A percentile compares a stretch with the other conserved stretches of the same genome.
phyloP scores from a whole-genome alignment of 2,113 vertebrate species.

The Gymnobelideus leadbeateri region DNA sequence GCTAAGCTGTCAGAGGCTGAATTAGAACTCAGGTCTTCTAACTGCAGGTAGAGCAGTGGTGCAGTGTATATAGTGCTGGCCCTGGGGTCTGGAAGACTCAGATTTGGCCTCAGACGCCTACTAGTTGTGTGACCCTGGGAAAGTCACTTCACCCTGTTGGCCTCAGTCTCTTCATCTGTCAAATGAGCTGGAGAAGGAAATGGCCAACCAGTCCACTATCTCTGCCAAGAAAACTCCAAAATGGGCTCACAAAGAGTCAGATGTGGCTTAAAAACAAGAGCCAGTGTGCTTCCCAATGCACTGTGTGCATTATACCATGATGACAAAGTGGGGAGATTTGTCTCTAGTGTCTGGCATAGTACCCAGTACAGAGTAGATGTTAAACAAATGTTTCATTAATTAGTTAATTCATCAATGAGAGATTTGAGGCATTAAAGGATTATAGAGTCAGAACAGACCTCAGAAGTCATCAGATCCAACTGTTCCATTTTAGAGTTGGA shows the following conservation, averaged over 20 bases:
- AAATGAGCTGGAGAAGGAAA: not conserved
- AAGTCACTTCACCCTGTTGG: not conserved
- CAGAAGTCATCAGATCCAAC: not conserved
- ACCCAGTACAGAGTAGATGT: not conserved
- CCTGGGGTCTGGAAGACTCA: not conserved
- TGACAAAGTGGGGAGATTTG: not conserved
- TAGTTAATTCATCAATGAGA: not conserved
- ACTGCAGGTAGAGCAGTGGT: too few species aligned
- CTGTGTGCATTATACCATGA: not conserved
- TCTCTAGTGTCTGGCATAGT: not conserved
- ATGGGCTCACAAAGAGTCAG: not conserved
- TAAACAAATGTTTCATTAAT: not conserved
- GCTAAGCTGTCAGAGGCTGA: not conserved
- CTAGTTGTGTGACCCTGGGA: not conserved
- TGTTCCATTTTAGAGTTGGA: not conserved
- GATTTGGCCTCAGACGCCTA: not conserved
- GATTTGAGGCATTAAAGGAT: not conserved
- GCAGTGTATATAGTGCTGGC: too few species aligned
- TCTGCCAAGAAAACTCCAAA: not conserved
- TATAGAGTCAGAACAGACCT: not conserved
- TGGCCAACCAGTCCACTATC: not conserved
- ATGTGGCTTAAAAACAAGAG: not conserved
- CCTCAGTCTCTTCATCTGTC: not conserved
- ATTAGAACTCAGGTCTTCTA: not conserved
- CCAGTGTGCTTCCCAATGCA: not conserved